A percentile compares a stretch with the other conserved stretches of the same genome.
Conservation (phyloP, 2,113 vertebrate genomes). For the Cathartes aura region DNA sequence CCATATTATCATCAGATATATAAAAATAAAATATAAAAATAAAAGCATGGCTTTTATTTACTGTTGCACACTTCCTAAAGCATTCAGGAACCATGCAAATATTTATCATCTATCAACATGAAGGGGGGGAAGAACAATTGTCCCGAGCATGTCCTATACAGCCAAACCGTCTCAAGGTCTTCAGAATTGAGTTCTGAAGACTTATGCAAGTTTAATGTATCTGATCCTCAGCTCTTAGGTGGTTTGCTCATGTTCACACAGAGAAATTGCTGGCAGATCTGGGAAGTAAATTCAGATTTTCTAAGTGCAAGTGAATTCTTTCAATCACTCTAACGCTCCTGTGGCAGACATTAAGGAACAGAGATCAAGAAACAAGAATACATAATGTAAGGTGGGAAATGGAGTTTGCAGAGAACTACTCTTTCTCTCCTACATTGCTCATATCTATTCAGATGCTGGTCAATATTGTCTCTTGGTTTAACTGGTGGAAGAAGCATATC, state of each 20-base stretch:
- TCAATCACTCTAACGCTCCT: neutral
- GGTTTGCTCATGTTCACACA: neutral
- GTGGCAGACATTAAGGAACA: neutral
- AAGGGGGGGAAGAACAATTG: neutral
- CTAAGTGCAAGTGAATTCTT: neutral
- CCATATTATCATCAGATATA: neutral
- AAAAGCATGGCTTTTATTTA: neutral
- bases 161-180: neutral
- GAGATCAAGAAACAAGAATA: neutral
- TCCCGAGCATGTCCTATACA: neutral
- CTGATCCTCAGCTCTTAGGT: neutral
- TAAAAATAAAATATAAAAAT: too few relatives aligned
- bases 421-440: neutral
- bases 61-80: neutral
- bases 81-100: neutral
- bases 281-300: neutral
- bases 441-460: neutral
- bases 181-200: neutral
- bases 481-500: neutral
- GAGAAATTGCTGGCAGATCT: neutral
- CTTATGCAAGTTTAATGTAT: neutral
- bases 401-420: neutral
- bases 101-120: neutral
- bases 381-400: neutral
- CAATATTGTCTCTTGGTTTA: neutral